These are phyloP conservation scores for Hypena proboscidalis DNA, from an alignment of 2,888 invertebrate species.

Conservation along the genomic window DNA sequence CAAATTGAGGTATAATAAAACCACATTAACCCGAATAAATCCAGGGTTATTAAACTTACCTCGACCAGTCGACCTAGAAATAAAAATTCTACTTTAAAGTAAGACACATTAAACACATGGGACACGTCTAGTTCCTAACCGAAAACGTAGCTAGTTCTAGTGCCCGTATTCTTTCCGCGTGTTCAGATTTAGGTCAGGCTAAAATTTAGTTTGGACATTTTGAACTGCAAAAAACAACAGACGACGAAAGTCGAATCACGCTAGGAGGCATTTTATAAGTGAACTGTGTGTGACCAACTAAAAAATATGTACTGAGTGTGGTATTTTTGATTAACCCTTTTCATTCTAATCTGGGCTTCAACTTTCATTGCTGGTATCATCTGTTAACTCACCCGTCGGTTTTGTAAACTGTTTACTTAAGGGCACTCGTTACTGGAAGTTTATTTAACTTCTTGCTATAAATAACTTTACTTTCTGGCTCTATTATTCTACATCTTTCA, in stretches of 20 bases:
- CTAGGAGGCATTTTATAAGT: slow-evolving; percentile 1
- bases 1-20: not conserved
- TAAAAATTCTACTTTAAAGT: no score
- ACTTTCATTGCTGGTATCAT: slow-evolving; percentile 16
- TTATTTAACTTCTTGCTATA: slow-evolving; percentile 10
- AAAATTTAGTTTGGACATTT: slow-evolving; percentile 2
- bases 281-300: not conserved
- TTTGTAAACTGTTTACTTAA: slow-evolving; percentile 18
- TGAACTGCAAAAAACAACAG: slow-evolving; percentile 2
- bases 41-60: no score
- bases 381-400: slow-evolving; percentile 7
- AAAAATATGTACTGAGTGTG: not conserved
- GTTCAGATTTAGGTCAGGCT: slow-evolving; percentile 7
- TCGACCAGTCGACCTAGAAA: no score
- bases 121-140: not conserved
- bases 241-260: not conserved
- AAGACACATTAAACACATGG: not conserved
- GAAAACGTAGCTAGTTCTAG: slow-evolving; percentile 2
- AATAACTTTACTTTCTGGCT: slow-evolving; percentile 3
- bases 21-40: no score
- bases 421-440: slow-evolving; percentile 4
- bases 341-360: slow-evolving; percentile 14
- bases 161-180: slow-evolving; percentile 3
- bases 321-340: slow-evolving; percentile 7
- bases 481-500: not conserved